Percentiles rank a stretch among this genome's conserved stretches.
phyloP scores from a whole-genome alignment of 1,140 invertebrate genomes.

The Ceratina australensis region DNA sequence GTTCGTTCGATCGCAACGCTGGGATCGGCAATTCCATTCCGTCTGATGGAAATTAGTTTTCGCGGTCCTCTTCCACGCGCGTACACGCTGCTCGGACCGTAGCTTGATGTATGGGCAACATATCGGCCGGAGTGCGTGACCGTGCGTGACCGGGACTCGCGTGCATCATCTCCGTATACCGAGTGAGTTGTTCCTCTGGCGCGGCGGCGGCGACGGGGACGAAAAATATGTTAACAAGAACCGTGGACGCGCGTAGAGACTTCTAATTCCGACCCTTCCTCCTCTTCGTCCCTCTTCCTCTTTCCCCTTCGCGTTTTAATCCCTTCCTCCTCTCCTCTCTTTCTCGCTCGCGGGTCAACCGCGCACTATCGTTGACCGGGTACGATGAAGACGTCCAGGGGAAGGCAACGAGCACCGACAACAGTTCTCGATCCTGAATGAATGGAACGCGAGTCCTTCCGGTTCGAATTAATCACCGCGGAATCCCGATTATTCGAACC shows the following conservation, averaged over 20 bases:
- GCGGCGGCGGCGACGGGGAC: slow-evolving; percentile 32
- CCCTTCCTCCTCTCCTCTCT: background rate
- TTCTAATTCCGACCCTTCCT: slow-evolving; percentile 40
- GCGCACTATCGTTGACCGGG: slow-evolving; percentile 7
- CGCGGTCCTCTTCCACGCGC: slow-evolving; percentile 12
- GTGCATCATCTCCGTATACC: slow-evolving; percentile 44
- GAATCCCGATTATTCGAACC: slow-evolving; percentile 43
- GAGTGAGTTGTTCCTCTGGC: slow-evolving; percentile 51
- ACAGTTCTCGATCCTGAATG: slow-evolving; percentile 41
- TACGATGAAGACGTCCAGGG: slow-evolving; percentile 43
- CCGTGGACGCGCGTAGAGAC: slow-evolving; percentile 54
- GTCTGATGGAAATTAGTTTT: slow-evolving; percentile 39
- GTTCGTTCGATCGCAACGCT: background rate
- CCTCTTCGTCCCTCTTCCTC: background rate
- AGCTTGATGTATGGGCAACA: slow-evolving; percentile 54
- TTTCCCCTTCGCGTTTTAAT: background rate
- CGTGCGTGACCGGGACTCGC: slow-evolving; percentile 61
- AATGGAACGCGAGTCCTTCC: slow-evolving; percentile 45
- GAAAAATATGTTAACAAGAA: slow-evolving; percentile 66
- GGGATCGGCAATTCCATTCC: background rate
- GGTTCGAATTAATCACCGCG: slow-evolving; percentile 45
- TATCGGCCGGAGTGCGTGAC: slow-evolving; percentile 56
- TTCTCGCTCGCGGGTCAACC: slow-evolving; percentile 17
- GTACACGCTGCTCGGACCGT: background rate
- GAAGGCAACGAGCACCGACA: slow-evolving; percentile 10